Base-by-base conservation (phyloP, 2,797 vertebrate genomes). In the Acanthurus tractus region DNA sequence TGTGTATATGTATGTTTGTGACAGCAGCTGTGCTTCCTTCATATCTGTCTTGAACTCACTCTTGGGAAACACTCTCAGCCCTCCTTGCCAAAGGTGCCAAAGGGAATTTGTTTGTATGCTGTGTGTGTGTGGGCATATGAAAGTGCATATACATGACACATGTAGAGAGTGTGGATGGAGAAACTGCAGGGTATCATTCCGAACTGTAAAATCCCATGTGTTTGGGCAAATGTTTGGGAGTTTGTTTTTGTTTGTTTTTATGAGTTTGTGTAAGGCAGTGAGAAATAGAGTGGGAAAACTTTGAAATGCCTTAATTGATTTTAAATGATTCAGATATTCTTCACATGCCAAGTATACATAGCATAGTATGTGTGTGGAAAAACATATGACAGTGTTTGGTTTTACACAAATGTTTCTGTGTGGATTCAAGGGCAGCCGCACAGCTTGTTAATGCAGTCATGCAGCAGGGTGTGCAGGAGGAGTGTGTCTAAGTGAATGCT, bases 41-140 rank as follows among this genome's bases (percentile, higher is more conserved):
- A 62, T 48, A 78, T 63, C 34, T 68, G 72, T 68, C 61, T 74
- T 34, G 29, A 70, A 61, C 76, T 84, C 70, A 72, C 73, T 87
- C 76, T 46, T 69, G 73, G 67, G 84, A 84, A 87, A 83, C 54
- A 61, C 63, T 50, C 13, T 50, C 14, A 63, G 23, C 44, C 48
- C 49, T 70, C 25, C 38, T 62, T 34, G 29, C 29, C 5, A 34
- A 34, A 34, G 29, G 29, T 70, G 65, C 66, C 54, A 57, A 65
- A 50, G 62, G 40, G 36, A 76, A 52, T 45, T 0, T 53, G 42
- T 34, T 34, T 34, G 29, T 34, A 7, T 34, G 29, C 7, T 46
- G 29, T 55, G 20, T 67, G 15, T 20, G 3, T 52, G 46, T 45
- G 53, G 50, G 34, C 25, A 36, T 50, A 17, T 58, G 45, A 48